phyloP scores from a whole-genome alignment of 2,797 vertebrate species.

The Galaxias olidus region DNA sequence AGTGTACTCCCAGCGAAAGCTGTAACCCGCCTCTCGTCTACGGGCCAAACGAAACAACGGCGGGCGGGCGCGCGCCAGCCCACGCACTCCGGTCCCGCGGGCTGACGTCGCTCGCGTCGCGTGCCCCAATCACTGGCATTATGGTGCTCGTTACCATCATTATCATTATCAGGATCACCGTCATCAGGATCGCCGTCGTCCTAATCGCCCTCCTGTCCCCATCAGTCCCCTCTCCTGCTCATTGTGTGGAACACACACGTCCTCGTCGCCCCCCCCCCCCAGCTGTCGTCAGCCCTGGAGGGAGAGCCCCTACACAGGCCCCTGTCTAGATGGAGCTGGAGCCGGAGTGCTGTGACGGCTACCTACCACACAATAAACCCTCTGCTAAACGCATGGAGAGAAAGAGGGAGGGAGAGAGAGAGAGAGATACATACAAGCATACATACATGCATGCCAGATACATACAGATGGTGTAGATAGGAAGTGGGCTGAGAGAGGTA shows the following conservation, averaged over 20 bases:
- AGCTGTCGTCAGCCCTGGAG: constrained; percentile 67
- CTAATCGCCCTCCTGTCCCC: constrained; percentile 36
- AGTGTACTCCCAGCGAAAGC: not conserved
- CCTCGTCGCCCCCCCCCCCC: constrained; percentile 15
- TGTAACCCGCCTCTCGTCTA: too few species aligned
- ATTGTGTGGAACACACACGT: constrained; percentile 28
- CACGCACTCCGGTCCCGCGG: too few species aligned
- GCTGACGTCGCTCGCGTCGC: too few species aligned
- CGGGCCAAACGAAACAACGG: too few species aligned
- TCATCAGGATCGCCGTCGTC: constrained; percentile 50
- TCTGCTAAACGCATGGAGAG: constrained; percentile 24
- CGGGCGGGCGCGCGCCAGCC: too few species aligned
- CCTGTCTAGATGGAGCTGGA: constrained; percentile 71
- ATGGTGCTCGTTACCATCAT: constrained; percentile 71
- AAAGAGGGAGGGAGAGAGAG: constrained; percentile 34
- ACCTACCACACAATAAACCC: constrained; percentile 12
- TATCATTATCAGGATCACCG: constrained; percentile 65
- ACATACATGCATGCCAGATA: too few species aligned
- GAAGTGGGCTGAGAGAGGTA: constrained; percentile 59
- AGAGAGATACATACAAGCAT: too few species aligned
- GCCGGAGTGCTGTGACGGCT: constrained; percentile 67
- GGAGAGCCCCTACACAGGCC: constrained; percentile 41
- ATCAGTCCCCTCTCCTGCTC: constrained; percentile 32
- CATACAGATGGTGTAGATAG: not conserved
- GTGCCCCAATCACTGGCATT: constrained; percentile 71